These are phyloP conservation scores for Bursaphelenchus okinawaensis DNA, from an alignment of 2,888 invertebrate genomes.

Conservation along the genomic window DNA sequence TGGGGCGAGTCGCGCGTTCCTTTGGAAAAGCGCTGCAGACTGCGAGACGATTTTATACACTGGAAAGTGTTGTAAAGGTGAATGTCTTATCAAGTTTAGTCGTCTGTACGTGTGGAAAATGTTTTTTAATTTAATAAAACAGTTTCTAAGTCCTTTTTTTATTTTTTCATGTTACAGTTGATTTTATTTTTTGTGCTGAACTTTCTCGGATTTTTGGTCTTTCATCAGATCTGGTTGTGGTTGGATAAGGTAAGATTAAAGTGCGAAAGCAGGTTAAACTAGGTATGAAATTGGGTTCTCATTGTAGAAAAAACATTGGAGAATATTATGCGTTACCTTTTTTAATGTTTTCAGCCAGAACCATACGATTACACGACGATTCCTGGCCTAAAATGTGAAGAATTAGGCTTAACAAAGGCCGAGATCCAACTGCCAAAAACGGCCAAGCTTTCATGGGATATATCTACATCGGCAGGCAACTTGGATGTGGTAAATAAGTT, in stretches of 20 bases:
- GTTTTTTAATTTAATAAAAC: background rate
- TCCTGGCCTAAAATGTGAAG: constrained; percentile 35
- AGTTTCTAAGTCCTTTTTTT: constrained; percentile 4
- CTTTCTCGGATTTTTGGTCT: constrained; percentile 34
- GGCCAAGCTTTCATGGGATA: no score
- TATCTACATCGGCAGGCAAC: constrained; percentile 20
- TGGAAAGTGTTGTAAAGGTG: background rate
- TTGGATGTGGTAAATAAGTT: constrained; percentile 21
- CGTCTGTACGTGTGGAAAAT: background rate
- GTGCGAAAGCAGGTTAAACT: no score
- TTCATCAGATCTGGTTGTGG: constrained; percentile 33
- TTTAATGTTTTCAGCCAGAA: constrained; percentile 30
- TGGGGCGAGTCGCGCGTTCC: background rate
- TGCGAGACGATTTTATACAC: no score
- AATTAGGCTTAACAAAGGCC: constrained; percentile 5
- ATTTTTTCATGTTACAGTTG: constrained; percentile 18
- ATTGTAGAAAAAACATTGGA: no score
- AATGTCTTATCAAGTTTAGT: background rate
- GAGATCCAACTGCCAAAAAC: constrained; percentile 17
- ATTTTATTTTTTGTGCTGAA: constrained; percentile 33
- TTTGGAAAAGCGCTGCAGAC: background rate
- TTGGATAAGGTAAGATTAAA: constrained; percentile 30
- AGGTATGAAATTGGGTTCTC: no score
- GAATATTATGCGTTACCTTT: background rate
- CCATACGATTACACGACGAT: constrained; percentile 47